Base-by-base conservation (phyloP, 2,888 invertebrate species). In the Fragum sueziense region DNA sequence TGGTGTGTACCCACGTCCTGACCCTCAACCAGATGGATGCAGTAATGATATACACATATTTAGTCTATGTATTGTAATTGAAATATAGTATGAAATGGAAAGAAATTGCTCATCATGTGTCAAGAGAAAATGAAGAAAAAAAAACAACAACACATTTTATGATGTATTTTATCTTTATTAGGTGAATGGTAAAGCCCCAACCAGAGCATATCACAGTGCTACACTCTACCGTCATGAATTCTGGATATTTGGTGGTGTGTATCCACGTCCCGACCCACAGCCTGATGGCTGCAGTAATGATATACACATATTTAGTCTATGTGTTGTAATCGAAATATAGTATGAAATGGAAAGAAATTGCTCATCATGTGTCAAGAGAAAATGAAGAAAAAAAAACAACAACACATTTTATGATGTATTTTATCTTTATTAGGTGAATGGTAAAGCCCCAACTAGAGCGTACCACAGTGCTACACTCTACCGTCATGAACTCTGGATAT, bases 211-310 rank as follows among this genome's bases (percentile, higher is more conserved):
- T 79, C 93, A 93, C 86, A 91, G 89, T 72, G 86, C 91, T 6
- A 91, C 89, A 2, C 76, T 92, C 69, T 92, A 91, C 82, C 83
- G 91, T 9, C 91, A 92, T 82, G 92, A 92, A 76, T 74, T 93
- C 80, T 92, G 92, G 92, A 88, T 93, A 61, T 92, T 92, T 85
- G 93, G 92, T 69, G 93, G 93, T 2, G 91, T 92, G 31, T 92
- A 88, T 70, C 92, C 93, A 0, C 85, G 88, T 2, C 91, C 92
- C 6, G 90, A 91, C 76, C 91, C 91, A n/a, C 90, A 91, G 70
- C 92, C 91, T 22, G 93, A 93, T 74, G 91, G 90, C 31, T 92
- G 91, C 77, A 92, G 91, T 80, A 91, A 92, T 80, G 91, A 92
- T 20, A 85, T 93, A 9, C 88, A 92, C 78, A 91, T 93, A 67